A percentile compares a stretch with the other conserved stretches of the same genome.
Evolutionary conservation across 2,888 invertebrate species (phyloP).

Genomic region (Tiliacea aurago): DNA sequence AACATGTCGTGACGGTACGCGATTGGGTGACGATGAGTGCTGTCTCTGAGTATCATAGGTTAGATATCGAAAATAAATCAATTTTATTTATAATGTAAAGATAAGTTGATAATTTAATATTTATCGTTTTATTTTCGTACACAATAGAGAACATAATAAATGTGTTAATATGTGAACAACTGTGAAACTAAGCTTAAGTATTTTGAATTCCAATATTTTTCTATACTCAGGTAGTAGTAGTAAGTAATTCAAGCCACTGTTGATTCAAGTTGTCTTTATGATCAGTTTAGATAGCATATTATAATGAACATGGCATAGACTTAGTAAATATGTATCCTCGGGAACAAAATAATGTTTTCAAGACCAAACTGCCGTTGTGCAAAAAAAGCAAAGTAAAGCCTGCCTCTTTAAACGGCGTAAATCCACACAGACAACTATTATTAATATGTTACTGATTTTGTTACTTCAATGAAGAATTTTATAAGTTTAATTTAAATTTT

Average conservation of each 20-base stretch:
- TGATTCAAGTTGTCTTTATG: not conserved
- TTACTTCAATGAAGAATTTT: not conserved
- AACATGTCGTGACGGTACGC: not conserved
- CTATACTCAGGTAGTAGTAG: slow-evolving; percentile 8
- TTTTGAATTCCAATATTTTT: slow-evolving; percentile 28
- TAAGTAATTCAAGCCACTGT: not conserved
- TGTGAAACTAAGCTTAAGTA: slow-evolving; percentile 17
- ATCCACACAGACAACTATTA: slow-evolving; percentile 12
- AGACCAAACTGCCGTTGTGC: not conserved
- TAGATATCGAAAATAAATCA: slow-evolving; percentile 20
- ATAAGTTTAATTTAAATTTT: slow-evolving; percentile 7
- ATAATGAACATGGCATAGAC: slow-evolving; percentile 3
- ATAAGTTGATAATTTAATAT: not conserved
- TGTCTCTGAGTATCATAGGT: slow-evolving; percentile 10
- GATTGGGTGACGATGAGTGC: not conserved
- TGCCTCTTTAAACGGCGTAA: not conserved
- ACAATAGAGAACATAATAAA: slow-evolving; percentile 9
- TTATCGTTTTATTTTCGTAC: not conserved
- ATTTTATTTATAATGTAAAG: slow-evolving; percentile 23
- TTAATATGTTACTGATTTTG: slow-evolving; percentile 7
- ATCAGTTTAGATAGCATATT: slow-evolving; percentile 4
- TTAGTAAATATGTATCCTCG: slow-evolving; percentile 17
- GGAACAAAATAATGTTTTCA: slow-evolving; percentile 52
- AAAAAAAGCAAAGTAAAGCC: slow-evolving; percentile 1
- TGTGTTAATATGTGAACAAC: slow-evolving; percentile 27